These are phyloP conservation scores for Macquaria australasica DNA, from an alignment of 2,113 vertebrate species.

Conservation along the genomic window DNA sequence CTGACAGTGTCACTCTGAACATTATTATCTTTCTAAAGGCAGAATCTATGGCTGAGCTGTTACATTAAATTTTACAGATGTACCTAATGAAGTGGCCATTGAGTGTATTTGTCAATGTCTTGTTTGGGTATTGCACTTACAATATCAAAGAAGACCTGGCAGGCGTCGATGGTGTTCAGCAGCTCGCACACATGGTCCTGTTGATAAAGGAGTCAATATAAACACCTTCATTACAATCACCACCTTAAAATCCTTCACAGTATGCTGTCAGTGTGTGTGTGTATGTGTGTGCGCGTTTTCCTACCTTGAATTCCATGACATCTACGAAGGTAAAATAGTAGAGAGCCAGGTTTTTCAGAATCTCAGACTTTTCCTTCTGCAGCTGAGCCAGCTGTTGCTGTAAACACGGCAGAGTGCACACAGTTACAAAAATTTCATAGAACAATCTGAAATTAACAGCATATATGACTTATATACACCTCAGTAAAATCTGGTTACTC, in stretches of 20 bases:
- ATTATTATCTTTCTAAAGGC: background rate
- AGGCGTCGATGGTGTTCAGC: constrained; percentile 97
- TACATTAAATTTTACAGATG: background rate
- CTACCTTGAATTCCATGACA: constrained; percentile 99
- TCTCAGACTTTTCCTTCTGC: constrained; percentile 99
- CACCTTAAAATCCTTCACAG: background rate
- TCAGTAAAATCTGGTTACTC: background rate
- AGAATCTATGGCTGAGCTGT: background rate
- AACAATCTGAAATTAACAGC: background rate
- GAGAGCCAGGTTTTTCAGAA: constrained; percentile 98
- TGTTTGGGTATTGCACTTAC: constrained; percentile 85
- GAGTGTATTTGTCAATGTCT: background rate
- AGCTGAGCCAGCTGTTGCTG: constrained; percentile 99
- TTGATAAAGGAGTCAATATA: background rate
- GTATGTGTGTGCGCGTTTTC: background rate
- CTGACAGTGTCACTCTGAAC: no score
- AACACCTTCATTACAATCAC: background rate
- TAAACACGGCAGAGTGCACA: constrained; percentile 60
- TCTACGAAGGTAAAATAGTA: constrained; percentile 99
- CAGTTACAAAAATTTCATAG: background rate
- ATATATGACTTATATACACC: background rate
- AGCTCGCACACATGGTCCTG: constrained; percentile 99
- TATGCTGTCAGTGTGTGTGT: fast-evolving
- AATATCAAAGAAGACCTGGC: constrained; percentile 99
- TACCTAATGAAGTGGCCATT: background rate